Base-by-base conservation (phyloP, 2,113 vertebrate species). In the Cochlearius cochlearius region DNA sequence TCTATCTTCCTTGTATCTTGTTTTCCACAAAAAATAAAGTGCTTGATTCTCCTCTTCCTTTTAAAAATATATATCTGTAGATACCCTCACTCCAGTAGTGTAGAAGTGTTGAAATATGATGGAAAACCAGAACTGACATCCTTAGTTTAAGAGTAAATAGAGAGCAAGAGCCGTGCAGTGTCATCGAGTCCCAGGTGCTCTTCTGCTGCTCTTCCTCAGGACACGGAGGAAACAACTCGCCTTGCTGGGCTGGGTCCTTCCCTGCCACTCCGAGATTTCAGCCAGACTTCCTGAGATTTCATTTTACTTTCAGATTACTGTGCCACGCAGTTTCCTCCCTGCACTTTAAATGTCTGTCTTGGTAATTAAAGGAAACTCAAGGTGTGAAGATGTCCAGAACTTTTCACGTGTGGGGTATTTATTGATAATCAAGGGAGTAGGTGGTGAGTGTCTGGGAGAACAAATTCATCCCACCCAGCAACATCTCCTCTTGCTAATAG, bases 31-130 rank as follows among this genome's bases (percentile, higher is more conserved):
- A 96, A 94, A 96, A 97, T 91, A 92, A 92, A 94, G 77, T 73
- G 69, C 80, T 94, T 66, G 91, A 91, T 85, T 85, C 76, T 88
- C 78, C 56, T 95, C 43, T 92, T 89, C 84, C 94, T 91, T 93
- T 93, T 29, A 94, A 97, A 97, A 96, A 95, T 92, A 97, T 58
- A 16, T 9, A 49, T 92, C 63, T 96, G 75, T 94, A 96, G 49
- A 79, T 85, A 75, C 21, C 56, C 60, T 95, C 66, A 52, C 36
- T 82, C 49, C 80, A 66, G 80, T 30, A 58, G 49, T 15, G 60
- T 8, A 41, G 58, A 91, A 78, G 49, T 66, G 76, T 11, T 89
- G 69, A 86, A 75, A 73, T 22, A 66, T 1, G 32, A 53, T 69
- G 74, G 78, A 78, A 96, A 92, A 76, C 4, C 73, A 82, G 66